Conservation (phyloP, 2,113 vertebrate species). For the Toxostoma redivivum region DNA sequence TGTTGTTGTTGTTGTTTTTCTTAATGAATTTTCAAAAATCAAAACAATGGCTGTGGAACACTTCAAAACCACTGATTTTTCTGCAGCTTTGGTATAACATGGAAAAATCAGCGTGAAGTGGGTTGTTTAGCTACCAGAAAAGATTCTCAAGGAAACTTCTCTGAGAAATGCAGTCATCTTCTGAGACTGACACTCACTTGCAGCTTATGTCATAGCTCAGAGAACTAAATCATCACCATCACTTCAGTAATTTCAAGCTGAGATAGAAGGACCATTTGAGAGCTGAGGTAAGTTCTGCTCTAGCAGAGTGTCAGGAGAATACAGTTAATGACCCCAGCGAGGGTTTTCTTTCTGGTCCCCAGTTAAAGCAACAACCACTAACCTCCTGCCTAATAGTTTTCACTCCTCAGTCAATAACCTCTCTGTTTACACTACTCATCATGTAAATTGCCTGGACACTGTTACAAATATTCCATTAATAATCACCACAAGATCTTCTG, state of each 20-base stretch:
- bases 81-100: background rate
- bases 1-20: background rate
- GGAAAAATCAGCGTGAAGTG: background rate
- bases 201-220: background rate
- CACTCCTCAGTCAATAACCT: background rate
- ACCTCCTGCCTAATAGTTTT: background rate
- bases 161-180: background rate
- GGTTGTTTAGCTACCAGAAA: background rate
- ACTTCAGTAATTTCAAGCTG: background rate
- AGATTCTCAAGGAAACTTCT: background rate
- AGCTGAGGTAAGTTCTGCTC: background rate
- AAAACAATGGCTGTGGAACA: background rate
- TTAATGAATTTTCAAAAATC: background rate
- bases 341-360: background rate
- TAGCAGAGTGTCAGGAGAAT: background rate
- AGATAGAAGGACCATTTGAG: background rate
- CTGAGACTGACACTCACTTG: background rate
- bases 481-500: background rate
- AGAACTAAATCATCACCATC: background rate
- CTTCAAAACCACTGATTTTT: background rate
- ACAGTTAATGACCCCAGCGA: background rate
- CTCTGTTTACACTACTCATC: background rate
- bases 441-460: background rate
- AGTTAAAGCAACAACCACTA: background rate
- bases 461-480: background rate